These are phyloP conservation scores for Helicoverpa armigera DNA, from an alignment of 1,140 invertebrate genomes.

Conservation along the genomic window DNA sequence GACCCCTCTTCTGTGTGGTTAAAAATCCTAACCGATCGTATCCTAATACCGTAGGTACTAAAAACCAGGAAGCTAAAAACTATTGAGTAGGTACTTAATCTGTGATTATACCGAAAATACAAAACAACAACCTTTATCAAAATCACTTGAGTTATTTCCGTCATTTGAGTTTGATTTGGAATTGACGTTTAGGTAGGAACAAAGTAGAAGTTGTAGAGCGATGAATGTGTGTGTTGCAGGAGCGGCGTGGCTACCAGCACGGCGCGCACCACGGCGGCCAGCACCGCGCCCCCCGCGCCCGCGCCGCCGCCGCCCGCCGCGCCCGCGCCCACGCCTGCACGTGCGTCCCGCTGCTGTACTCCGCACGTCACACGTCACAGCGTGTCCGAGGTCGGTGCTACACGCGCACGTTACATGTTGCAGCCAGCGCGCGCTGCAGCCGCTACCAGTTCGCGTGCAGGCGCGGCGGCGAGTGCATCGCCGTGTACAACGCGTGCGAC, in stretches of 20 bases:
- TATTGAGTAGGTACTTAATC: no score
- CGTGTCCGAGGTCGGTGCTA: background rate
- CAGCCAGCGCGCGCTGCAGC: conserved; percentile 87
- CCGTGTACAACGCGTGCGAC: conserved; percentile 98
- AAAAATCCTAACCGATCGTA: no score
- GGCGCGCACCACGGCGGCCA: conserved; percentile 45
- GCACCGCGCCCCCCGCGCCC: conserved; percentile 49
- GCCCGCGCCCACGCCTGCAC: conserved; percentile 32
- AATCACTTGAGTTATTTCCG: no score
- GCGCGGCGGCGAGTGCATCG: conserved; percentile 95
- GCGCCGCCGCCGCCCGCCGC: conserved; percentile 49
- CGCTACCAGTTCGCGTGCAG: conserved; percentile 96
- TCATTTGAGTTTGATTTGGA: no score
- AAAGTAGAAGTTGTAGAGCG: no score
- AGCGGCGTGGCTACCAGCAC: conserved; percentile 88
- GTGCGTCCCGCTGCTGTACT: background rate
- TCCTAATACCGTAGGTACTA: no score
- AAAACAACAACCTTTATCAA: no score
- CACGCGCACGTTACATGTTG: background rate
- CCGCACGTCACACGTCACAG: background rate
- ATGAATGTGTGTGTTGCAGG: conserved; percentile 86
- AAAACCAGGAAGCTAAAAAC: no score
- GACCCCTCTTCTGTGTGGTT: no score
- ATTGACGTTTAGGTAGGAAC: no score
- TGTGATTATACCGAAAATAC: no score